Evolutionary conservation across 2,113 vertebrate species (phyloP).

Genomic region (Seriola aureovittata): DNA sequence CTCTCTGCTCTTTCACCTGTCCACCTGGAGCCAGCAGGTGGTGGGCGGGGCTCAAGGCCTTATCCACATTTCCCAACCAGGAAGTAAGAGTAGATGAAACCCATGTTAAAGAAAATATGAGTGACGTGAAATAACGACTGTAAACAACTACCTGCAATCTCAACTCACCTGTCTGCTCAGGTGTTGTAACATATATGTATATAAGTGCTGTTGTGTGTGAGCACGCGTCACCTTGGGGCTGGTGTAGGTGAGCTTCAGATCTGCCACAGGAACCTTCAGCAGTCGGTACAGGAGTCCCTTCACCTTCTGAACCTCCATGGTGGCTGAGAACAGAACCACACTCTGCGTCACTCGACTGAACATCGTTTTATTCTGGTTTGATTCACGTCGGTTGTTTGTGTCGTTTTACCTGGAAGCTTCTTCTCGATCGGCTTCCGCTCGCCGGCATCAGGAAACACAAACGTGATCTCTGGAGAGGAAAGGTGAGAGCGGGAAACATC

Average conservation of each 20-base stretch:
- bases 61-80: too few species aligned
- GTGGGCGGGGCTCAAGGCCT: too few species aligned
- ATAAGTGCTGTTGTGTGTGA: too few species aligned
- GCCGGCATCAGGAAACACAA: constrained; percentile 87
- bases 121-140: too few species aligned
- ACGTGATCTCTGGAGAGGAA: constrained; percentile 84
- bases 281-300: constrained; percentile 91
- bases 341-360: background rate
- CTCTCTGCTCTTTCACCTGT: too few species aligned
- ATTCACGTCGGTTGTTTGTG: background rate
- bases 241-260: constrained; percentile 89
- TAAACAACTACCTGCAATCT: too few species aligned
- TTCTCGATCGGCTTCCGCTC: constrained; percentile 87
- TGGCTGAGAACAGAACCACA: constrained; percentile 79
- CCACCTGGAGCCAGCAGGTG: too few species aligned
- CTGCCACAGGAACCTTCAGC: constrained; percentile 88
- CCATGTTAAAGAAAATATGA: too few species aligned
- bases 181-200: too few species aligned
- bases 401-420: constrained; percentile 90
- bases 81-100: too few species aligned
- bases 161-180: too few species aligned
- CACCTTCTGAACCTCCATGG: constrained; percentile 94
- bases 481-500: background rate
- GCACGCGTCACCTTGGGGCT: constrained; percentile 87
- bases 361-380: too few species aligned